Evolutionary conservation across 2,113 vertebrate genomes (phyloP).

Genomic region (Propithecus coquereli): DNA sequence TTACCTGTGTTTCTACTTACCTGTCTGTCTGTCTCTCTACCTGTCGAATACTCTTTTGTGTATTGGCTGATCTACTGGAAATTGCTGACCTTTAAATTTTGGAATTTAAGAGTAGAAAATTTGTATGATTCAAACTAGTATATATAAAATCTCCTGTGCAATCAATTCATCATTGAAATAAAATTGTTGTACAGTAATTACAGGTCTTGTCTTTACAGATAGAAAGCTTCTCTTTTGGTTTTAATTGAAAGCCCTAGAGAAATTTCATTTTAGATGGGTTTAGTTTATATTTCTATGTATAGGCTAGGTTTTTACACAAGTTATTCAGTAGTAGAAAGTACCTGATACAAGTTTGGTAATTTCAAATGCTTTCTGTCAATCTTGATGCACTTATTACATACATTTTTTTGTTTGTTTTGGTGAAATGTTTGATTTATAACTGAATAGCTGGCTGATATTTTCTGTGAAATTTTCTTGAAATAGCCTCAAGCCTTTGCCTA

Average conservation of each 20-base stretch:
- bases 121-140: background rate
- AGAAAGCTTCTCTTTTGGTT: background rate
- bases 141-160: background rate
- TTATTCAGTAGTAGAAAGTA: background rate
- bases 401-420: background rate
- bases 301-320: background rate
- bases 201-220: background rate
- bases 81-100: background rate
- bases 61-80: background rate
- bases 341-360: too few relatives aligned
- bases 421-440: background rate
- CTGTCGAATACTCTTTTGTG: background rate
- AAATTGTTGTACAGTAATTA: background rate
- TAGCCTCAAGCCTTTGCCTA: background rate
- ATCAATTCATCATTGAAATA: background rate
- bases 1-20: background rate
- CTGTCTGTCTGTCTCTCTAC: background rate
- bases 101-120: background rate
- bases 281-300: background rate
- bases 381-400: background rate
- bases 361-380: background rate
- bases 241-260: background rate
- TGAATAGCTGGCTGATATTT: background rate
- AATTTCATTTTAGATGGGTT: background rate
- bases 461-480: background rate